A percentile compares a stretch with the other conserved stretches of the same genome.
Evolutionary conservation across 1,140 invertebrate genomes (phyloP).

Genomic region (Drosophila setifemur): DNA sequence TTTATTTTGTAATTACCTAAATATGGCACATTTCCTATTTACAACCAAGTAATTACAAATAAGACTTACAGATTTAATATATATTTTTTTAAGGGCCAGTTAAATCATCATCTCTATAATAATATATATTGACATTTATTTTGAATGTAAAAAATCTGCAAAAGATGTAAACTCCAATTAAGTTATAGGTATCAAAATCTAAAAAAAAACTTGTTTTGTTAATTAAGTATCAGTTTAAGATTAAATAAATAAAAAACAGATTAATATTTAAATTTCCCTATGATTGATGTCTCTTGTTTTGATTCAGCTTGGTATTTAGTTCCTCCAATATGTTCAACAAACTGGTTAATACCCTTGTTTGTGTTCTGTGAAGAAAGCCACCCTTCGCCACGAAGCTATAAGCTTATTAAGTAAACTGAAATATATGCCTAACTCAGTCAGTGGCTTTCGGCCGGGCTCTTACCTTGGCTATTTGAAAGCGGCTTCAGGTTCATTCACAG

Average conservation of each 20-base stretch:
- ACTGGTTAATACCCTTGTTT: slow-evolving; percentile 12
- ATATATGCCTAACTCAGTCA: background rate
- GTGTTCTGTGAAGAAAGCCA: background rate
- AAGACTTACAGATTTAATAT: too few species aligned
- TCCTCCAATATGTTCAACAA: slow-evolving; percentile 8
- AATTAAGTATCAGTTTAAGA: too few species aligned
- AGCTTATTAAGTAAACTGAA: slow-evolving; percentile 27
- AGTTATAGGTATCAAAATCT: too few species aligned
- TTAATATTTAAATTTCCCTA: background rate
- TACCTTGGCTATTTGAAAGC: slow-evolving; percentile 11
- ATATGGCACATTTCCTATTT: too few species aligned
- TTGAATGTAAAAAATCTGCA: too few species aligned
- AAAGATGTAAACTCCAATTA: too few species aligned
- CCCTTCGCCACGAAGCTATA: slow-evolving; percentile 10
- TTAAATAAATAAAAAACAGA: too few species aligned
- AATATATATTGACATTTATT: too few species aligned
- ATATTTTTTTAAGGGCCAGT: too few species aligned
- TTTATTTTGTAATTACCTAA: too few species aligned
- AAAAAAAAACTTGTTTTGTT: background rate
- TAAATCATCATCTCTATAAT: too few species aligned
- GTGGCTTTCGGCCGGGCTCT: background rate
- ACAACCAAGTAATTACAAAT: too few species aligned
- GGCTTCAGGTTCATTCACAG: slow-evolving; percentile 57
- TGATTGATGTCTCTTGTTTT: slow-evolving; percentile 7
- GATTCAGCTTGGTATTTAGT: slow-evolving; percentile 6